These are phyloP conservation scores for Xylophagus ater DNA, from an alignment of 2,888 invertebrate species.

Conservation along the genomic window DNA sequence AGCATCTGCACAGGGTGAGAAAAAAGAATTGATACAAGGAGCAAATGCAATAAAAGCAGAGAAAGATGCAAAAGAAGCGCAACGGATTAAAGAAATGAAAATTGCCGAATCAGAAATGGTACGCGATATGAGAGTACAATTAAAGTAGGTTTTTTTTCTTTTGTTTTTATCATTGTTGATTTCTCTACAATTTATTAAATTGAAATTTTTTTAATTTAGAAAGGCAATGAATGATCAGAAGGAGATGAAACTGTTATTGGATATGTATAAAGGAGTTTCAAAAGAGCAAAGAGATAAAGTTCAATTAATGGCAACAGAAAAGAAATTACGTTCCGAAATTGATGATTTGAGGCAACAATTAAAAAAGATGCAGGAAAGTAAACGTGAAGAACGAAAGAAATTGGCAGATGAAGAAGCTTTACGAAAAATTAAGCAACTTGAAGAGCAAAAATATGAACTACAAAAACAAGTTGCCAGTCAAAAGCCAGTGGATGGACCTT, in stretches of 20 bases:
- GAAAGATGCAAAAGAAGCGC: constrained; percentile 50
- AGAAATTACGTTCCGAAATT: constrained; percentile 78
- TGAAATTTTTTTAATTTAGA: constrained; percentile 38
- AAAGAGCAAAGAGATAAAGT: constrained; percentile 95
- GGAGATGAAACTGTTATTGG: constrained; percentile 84
- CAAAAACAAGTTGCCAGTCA: constrained; percentile 83
- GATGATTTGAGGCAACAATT: constrained; percentile 79
- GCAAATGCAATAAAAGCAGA: constrained; percentile 47
- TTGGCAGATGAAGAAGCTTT: constrained; percentile 90
- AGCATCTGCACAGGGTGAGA: constrained; percentile 40
- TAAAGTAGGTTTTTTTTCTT: constrained; percentile 59
- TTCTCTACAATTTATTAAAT: neutral
- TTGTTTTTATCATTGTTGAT: neutral
- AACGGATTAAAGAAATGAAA: constrained; percentile 52
- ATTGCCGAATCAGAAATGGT: constrained; percentile 48
- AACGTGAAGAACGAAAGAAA: constrained; percentile 81
- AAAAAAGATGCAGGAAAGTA: constrained; percentile 83
- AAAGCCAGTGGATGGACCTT: constrained; percentile 53
- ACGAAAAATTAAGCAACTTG: constrained; percentile 85
- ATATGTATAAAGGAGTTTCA: constrained; percentile 96
- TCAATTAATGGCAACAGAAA: constrained; percentile 89
- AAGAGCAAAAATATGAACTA: constrained; percentile 84
- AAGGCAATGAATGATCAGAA: constrained; percentile 89
- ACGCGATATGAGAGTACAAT: constrained; percentile 73
- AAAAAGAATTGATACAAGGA: constrained; percentile 43